Evolutionary conservation across 2,888 invertebrate species (phyloP).

Genomic region (Rotaria sp.): DNA sequence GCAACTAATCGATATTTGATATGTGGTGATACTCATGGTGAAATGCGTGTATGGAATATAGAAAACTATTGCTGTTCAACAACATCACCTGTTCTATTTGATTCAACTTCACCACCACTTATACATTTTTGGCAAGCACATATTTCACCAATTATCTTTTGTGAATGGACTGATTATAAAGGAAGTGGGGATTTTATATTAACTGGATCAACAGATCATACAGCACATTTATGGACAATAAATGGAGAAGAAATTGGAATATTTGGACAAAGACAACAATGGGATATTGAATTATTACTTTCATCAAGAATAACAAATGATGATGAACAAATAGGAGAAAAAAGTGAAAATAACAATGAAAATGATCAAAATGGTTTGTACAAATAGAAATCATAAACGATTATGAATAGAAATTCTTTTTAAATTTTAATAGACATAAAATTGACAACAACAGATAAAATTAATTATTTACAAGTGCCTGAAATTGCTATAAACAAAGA

Average conservation of each 20-base stretch:
- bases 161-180: conserved; percentile 49
- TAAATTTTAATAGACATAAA: background rate
- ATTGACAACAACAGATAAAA: background rate
- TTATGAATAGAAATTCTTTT: no score
- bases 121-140: conserved; percentile 49
- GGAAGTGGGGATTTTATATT: conserved; percentile 46
- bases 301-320: background rate
- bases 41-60: conserved; percentile 50
- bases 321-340: background rate
- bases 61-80: conserved; percentile 46
- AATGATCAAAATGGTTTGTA: background rate
- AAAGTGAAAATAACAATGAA: background rate
- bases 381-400: background rate
- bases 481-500: background rate
- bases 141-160: conserved; percentile 51
- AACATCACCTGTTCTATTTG: background rate
- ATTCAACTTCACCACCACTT: conserved; percentile 44
- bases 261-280: conserved; percentile 50
- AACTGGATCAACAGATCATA: conserved; percentile 52
- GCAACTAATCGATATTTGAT: conserved; percentile 47
- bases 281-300: conserved; percentile 29
- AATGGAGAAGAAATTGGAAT: conserved; percentile 51
- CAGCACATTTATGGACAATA: conserved; percentile 50
- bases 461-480: background rate
- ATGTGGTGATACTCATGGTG: conserved; percentile 51